Evolutionary conservation across 2,113 vertebrate genomes (phyloP).

Genomic region (Callorhinus ursinus): DNA sequence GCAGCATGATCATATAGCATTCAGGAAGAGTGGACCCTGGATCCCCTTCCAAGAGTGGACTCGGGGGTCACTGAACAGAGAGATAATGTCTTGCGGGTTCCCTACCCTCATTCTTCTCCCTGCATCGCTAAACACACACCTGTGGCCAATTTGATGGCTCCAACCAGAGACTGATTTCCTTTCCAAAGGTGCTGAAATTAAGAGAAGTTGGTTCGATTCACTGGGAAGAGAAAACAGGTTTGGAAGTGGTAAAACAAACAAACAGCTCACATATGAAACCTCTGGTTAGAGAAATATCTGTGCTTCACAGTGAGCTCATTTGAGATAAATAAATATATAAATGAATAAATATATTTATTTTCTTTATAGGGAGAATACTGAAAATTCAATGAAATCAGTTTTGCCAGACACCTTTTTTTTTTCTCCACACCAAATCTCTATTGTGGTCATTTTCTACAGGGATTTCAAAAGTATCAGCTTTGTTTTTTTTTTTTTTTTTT

Average conservation of each 20-base stretch:
- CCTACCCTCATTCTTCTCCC: neutral
- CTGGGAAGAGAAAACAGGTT: neutral
- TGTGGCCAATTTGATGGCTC: neutral
- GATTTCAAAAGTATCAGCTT: neutral
- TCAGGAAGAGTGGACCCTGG: rapidly evolving
- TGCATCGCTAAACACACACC: neutral
- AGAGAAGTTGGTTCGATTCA: neutral
- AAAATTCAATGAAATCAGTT: slow-evolving; percentile 1
- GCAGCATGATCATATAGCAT: neutral
- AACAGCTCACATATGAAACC: neutral
- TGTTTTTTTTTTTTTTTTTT: neutral
- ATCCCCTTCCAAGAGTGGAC: neutral
- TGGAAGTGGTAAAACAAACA: neutral
- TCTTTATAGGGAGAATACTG: neutral
- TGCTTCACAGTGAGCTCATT: neutral
- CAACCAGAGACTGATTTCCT: neutral
- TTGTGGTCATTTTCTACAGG: neutral
- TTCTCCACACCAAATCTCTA: neutral
- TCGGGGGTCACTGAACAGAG: neutral
- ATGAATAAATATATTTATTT: neutral
- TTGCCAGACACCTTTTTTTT: neutral
- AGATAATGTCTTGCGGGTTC: neutral
- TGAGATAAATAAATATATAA: neutral
- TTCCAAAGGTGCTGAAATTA: neutral
- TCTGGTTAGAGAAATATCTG: neutral